These are phyloP conservation scores for Eristalis tenax DNA, from an alignment of 2,888 invertebrate genomes.

Conservation along the genomic window DNA sequence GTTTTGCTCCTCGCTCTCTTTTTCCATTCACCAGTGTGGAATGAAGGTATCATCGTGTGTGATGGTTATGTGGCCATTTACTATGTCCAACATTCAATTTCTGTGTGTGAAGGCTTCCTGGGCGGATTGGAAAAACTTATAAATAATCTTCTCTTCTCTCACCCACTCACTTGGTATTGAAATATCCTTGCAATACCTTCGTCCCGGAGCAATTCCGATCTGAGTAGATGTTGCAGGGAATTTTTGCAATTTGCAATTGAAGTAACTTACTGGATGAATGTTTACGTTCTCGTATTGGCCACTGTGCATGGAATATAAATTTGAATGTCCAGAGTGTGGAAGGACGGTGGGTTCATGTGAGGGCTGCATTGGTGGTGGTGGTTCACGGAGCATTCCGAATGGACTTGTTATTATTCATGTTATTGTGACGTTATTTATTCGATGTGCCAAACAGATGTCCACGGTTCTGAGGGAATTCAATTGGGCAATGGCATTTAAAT, in stretches of 20 bases:
- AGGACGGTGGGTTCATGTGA: too few species aligned
- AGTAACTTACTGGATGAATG: constrained; percentile 21
- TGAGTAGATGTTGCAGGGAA: neutral
- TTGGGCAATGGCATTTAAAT: neutral
- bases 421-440: constrained; percentile 1
- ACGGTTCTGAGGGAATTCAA: neutral
- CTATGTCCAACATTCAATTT: constrained; percentile 63
- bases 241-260: constrained; percentile 54
- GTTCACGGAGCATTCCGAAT: neutral
- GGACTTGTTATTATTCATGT: neutral
- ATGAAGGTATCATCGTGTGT: neutral
- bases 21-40: neutral
- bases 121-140: constrained; percentile 65
- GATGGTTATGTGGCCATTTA: constrained; percentile 65
- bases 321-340: constrained; percentile 32
- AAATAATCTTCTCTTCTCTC: constrained; percentile 62
- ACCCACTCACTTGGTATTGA: neutral
- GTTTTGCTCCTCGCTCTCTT: neutral
- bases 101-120: constrained; percentile 19
- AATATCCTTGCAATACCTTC: neutral
- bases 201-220: neutral
- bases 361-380: too few species aligned
- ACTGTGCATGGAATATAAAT: constrained; percentile 65
- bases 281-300: constrained; percentile 33
- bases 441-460: neutral